Base-by-base conservation (phyloP, 1,140 invertebrate genomes). In the Eurosta solidaginis region DNA sequence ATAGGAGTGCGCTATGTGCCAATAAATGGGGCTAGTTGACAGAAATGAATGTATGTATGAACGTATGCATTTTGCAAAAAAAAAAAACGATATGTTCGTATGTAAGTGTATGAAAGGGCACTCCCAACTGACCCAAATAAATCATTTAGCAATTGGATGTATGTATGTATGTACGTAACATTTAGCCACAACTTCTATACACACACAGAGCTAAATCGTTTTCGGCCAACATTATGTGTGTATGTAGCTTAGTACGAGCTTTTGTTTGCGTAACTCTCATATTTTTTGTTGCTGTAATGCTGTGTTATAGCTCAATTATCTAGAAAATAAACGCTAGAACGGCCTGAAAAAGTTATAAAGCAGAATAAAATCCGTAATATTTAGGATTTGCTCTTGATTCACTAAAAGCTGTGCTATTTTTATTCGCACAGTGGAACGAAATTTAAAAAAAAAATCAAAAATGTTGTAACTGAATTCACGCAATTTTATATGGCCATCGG, bases 121-220 rank as follows among this genome's bases (percentile, higher is more conserved):
- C 54, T 52, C 79, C 68, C 81, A 84, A 81, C 81, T 80, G 74
- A 80, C 63, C 78, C 79, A 80, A 77, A 85, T 85, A 85, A 85
- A 85, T 85, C 84, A 85, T 81, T 84, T 83, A 79, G 81, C 79
- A 83, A 84, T 85, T 83, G 80, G 81, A 78, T 78, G 77, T 74
- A n/a, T n/a, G n/a, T n/a, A n/a, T n/a, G n/a, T n/a, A n/a, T n/a
- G n/a, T n/a, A n/a, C n/a, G n/a, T n/a, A n/a, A n/a, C n/a, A n/a
- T n/a, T n/a, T n/a, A n/a, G n/a, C n/a, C n/a, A n/a, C n/a, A n/a
- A n/a, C n/a, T n/a, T n/a, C n/a, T n/a, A n/a, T n/a, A n/a, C n/a
- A n/a, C n/a, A n/a, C n/a, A n/a, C n/a, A n/a, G n/a, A n/a, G n/a
- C n/a, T n/a, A n/a, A n/a, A n/a, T n/a, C n/a, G n/a, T n/a, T n/a